Conservation (phyloP, 2,797 vertebrate genomes). For the Aldrovandia affinis region DNA sequence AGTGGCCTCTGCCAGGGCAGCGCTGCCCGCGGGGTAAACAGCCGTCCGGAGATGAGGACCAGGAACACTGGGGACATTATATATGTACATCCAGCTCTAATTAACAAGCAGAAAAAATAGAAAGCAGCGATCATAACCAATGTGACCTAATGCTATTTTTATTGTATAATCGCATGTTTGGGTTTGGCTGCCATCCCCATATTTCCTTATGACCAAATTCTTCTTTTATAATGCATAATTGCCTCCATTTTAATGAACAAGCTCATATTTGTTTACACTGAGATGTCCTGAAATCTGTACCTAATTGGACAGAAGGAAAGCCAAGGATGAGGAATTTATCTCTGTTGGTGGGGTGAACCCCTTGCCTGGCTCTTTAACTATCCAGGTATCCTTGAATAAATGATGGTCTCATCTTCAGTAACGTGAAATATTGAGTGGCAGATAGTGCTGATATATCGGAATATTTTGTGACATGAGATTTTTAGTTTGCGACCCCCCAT, state of each 20-base stretch:
- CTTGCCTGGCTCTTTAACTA: not conserved
- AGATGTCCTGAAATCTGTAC: not conserved
- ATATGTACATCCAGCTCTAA: slow-evolving; percentile 24
- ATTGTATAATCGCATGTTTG: not conserved
- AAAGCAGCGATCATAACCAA: not conserved
- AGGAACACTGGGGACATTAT: slow-evolving; percentile 43
- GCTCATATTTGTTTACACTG: not conserved
- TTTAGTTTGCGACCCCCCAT: not conserved
- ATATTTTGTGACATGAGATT: not conserved
- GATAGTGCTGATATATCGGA: not conserved
- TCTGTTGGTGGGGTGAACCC: not conserved
- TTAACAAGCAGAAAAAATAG: not conserved
- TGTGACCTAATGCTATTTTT: not conserved
- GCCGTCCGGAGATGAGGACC: not conserved
- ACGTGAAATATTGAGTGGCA: not conserved
- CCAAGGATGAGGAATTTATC: not conserved
- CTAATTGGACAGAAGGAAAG: not conserved
- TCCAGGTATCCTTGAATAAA: not conserved
- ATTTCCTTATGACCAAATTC: not conserved
- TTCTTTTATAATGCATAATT: not conserved
- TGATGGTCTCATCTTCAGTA: not conserved
- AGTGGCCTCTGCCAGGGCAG: not conserved
- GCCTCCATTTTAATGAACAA: not conserved
- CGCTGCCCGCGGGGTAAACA: not conserved
- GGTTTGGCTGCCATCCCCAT: not conserved